These are phyloP conservation scores for Xerus inauris DNA, from an alignment of 2,113 vertebrate species.

Conservation along the genomic window DNA sequence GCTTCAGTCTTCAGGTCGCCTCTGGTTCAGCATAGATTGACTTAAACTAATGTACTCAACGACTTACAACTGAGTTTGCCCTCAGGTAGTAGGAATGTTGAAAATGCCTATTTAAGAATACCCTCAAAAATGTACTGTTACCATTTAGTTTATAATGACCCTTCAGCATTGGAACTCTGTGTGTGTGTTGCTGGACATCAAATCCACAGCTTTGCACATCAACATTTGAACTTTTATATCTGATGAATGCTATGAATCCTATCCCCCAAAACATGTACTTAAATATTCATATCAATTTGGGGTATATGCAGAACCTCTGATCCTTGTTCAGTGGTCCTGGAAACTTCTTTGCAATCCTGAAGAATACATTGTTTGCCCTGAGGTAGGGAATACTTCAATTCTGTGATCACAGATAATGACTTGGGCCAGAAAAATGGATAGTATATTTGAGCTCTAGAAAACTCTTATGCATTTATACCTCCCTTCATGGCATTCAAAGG, in stretches of 20 bases:
- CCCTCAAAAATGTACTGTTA: not conserved
- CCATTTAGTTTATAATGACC: not conserved
- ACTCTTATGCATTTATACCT: not conserved
- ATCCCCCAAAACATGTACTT: not conserved
- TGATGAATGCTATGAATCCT: not conserved
- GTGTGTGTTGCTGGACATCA: not conserved
- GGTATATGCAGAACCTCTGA: not conserved
- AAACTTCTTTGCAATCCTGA: not conserved
- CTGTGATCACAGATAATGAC: not conserved
- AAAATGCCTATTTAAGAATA: not conserved
- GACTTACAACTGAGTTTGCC: not conserved
- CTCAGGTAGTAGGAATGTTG: not conserved
- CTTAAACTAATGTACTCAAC: not conserved
- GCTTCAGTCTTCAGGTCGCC: not conserved
- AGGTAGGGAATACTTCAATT: not conserved
- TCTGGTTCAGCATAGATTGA: not conserved
- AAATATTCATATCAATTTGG: not conserved
- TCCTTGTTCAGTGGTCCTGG: not conserved
- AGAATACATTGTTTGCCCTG: not conserved
- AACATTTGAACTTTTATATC: not conserved
- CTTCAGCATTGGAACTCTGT: not conserved
- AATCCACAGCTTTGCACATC: not conserved
- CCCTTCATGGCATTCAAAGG: not conserved
- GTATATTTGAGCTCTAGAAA: not conserved
- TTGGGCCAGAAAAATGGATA: not conserved